Evolutionary conservation across 2,888 invertebrate species (phyloP).

Genomic region (Eupithecia exiguata): DNA sequence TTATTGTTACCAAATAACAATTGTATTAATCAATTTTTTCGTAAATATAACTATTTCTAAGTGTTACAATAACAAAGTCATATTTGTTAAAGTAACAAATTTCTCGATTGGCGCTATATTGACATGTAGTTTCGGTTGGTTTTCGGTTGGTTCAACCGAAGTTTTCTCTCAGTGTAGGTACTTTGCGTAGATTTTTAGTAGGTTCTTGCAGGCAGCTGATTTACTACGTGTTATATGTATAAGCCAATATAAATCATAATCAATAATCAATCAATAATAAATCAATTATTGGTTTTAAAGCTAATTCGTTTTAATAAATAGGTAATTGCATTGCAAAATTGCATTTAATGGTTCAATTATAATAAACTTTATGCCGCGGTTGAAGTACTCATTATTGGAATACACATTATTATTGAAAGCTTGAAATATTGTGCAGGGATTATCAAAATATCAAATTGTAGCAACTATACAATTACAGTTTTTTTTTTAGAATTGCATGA

Average conservation of each 20-base stretch:
- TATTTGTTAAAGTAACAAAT: no score
- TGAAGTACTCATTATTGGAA: neutral
- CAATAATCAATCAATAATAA: no score
- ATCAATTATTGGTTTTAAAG: neutral
- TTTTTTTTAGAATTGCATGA: no score
- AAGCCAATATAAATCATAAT: no score
- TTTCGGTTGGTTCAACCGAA: no score
- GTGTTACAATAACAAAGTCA: no score
- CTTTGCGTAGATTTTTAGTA: neutral
- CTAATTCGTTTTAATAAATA: neutral
- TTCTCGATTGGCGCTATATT: no score
- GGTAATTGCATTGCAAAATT: neutral
- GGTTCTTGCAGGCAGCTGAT: neutral
- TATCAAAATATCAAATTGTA: neutral
- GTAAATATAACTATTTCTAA: no score
- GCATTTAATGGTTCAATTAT: neutral
- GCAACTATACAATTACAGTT: neutral
- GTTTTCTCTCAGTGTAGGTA: no score
- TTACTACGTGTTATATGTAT: neutral
- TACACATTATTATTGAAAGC: neutral
- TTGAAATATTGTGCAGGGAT: conserved; percentile 2
- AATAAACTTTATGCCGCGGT: neutral
- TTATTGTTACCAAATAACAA: no score
- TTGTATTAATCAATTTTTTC: no score
- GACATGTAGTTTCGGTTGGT: no score